phyloP scores from a whole-genome alignment of 2,888 invertebrate species.

The Uloborus plumipes region DNA sequence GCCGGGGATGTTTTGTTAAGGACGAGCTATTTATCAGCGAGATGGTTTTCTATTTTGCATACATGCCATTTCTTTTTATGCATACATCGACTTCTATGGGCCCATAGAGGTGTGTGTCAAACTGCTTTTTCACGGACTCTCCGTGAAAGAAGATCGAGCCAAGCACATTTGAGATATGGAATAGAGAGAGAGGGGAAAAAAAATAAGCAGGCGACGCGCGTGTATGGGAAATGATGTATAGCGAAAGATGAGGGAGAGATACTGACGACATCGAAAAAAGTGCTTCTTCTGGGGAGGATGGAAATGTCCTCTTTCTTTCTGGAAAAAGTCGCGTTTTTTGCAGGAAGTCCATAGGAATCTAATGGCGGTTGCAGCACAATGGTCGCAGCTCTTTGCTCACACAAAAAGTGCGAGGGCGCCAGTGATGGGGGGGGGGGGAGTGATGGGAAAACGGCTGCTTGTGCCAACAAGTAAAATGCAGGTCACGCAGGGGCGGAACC shows the following conservation, averaged over 20 bases:
- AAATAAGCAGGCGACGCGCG: constrained; percentile 3
- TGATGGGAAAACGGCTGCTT: no score
- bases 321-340: constrained; percentile 41
- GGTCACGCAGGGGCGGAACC: constrained; percentile 33
- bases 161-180: constrained; percentile 49
- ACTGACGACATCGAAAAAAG: constrained; percentile 50
- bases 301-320: constrained; percentile 1
- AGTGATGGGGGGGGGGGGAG: no score
- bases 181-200: constrained; percentile 15
- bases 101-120: constrained; percentile 63
- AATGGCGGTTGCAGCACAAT: constrained; percentile 61
- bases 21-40: constrained; percentile 62
- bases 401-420: constrained; percentile 37
- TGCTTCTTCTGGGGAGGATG: constrained; percentile 34
- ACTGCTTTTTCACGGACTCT: constrained; percentile 54
- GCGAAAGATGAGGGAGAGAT: constrained; percentile 57
- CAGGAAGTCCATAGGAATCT: constrained; percentile 63
- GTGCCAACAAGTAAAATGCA: constrained; percentile 54
- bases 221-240: constrained; percentile 62
- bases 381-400: constrained; percentile 55
- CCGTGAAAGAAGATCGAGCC: constrained; percentile 60
- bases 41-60: constrained; percentile 65
- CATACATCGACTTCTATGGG: constrained; percentile 37
- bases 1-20: constrained; percentile 55
- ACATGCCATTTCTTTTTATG: constrained; percentile 57